phyloP scores from a whole-genome alignment of 2,888 invertebrate genomes.

The Imbricaverruca yamaguchii region DNA sequence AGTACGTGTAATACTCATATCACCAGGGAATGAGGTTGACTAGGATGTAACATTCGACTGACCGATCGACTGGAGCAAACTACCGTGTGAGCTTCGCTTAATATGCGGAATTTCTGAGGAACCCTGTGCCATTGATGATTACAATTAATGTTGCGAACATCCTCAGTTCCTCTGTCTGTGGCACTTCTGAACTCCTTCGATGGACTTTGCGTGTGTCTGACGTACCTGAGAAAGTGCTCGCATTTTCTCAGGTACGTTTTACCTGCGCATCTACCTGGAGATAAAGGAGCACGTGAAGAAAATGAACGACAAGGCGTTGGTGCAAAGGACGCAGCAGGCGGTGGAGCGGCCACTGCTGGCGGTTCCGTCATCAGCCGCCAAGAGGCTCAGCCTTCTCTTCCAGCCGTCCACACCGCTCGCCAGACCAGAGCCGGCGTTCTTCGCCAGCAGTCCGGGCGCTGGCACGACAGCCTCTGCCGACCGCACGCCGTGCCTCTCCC shows the following conservation, averaged over 20 bases:
- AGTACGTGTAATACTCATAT: no score
- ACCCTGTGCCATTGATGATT: no score
- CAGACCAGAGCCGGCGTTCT: background rate
- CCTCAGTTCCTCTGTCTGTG: no score
- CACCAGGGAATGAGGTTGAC: no score
- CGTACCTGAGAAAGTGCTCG: no score
- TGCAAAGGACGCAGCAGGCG: background rate
- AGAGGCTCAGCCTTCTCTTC: background rate
- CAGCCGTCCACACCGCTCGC: background rate
- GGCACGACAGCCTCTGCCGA: background rate
- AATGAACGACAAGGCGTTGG: background rate
- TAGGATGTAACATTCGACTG: no score
- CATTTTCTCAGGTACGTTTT: background rate
- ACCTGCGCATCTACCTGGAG: background rate
- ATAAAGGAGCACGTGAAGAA: constrained; percentile 15
- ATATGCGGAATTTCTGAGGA: no score
- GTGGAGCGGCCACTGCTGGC: background rate
- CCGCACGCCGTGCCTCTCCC: background rate
- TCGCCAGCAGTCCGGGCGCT: background rate
- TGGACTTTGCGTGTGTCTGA: no score
- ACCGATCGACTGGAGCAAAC: no score
- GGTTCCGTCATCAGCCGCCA: background rate
- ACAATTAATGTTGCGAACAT: no score
- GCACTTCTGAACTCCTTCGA: no score
- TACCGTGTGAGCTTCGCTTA: no score